These are phyloP conservation scores for Cephus runcator DNA, from an alignment of 2,888 invertebrate genomes.

Conservation along the genomic window DNA sequence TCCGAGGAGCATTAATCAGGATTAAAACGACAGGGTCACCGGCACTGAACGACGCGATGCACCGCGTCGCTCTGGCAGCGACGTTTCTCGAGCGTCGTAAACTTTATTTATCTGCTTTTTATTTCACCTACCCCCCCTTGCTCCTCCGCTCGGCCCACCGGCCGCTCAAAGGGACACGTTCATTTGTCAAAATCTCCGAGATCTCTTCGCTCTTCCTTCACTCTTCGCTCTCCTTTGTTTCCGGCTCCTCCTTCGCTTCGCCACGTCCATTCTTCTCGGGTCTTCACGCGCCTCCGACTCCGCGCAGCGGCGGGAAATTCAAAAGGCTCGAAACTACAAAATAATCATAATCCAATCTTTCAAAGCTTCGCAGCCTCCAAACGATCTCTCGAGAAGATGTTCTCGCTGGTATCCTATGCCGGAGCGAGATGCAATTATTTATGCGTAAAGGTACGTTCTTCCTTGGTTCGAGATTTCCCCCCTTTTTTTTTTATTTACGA, in stretches of 20 bases:
- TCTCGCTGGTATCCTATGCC: no score
- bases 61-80: conserved; percentile 5
- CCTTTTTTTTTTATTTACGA: no score
- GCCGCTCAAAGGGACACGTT: conserved; percentile 24
- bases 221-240: background rate
- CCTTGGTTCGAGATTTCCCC: no score
- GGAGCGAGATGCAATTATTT: no score
- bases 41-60: conserved; percentile 41
- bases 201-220: no score
- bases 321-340: background rate
- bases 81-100: no score
- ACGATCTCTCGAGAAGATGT: no score
- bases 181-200: conserved; percentile 33
- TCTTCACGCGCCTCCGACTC: background rate
- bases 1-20: conserved; percentile 62
- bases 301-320: no score
- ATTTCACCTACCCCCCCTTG: background rate
- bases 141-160: conserved; percentile 9
- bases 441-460: no score
- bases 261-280: background rate
- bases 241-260: background rate
- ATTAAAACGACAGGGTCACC: conserved; percentile 53
- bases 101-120: background rate
- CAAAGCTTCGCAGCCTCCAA: background rate
- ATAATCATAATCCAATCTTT: background rate